A percentile compares a stretch with the other conserved stretches of the same genome.
phyloP scores from a whole-genome alignment of 2,888 invertebrate genomes.

The Protophormia terraenovae region DNA sequence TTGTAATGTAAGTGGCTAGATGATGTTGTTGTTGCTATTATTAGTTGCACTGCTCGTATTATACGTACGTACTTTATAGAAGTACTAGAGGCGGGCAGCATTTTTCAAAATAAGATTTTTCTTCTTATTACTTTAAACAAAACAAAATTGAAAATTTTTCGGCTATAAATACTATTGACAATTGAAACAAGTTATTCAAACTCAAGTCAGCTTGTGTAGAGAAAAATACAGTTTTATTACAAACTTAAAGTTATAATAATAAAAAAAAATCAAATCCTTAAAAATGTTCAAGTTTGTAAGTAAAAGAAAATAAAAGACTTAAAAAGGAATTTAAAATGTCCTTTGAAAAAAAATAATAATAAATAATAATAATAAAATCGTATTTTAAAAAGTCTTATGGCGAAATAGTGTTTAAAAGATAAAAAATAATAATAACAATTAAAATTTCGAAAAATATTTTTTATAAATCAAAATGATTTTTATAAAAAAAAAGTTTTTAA shows the following conservation, averaged over 20 bases:
- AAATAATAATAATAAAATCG: neutral
- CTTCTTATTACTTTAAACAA: conserved; percentile 18
- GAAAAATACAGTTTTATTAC: conserved; percentile 54
- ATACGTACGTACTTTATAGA: conserved; percentile 16
- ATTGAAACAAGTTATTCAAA: conserved; percentile 67
- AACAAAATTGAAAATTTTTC: conserved; percentile 51
- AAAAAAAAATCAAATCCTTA: conserved; percentile 74
- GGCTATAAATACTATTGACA: conserved; percentile 68
- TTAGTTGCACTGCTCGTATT: neutral
- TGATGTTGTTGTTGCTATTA: neutral
- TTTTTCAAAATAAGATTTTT: conserved; percentile 55
- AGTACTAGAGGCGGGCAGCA: conserved; percentile 42
- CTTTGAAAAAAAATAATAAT: neutral
- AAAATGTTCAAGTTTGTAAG: conserved; percentile 79
- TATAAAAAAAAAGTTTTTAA: too few relatives aligned
- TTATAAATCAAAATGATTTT: too few relatives aligned
- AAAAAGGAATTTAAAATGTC: neutral
- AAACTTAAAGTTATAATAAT: conserved; percentile 9
- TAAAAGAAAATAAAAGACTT: conserved; percentile 47
- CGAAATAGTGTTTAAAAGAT: too few relatives aligned
- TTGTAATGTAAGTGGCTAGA: conserved; percentile 7
- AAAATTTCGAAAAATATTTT: too few relatives aligned
- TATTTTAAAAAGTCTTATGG: too few relatives aligned
- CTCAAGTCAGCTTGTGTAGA: conserved; percentile 60
- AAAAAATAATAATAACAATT: too few relatives aligned